phyloP scores from a whole-genome alignment of 2,113 vertebrate species.

The Amia ocellicauda region DNA sequence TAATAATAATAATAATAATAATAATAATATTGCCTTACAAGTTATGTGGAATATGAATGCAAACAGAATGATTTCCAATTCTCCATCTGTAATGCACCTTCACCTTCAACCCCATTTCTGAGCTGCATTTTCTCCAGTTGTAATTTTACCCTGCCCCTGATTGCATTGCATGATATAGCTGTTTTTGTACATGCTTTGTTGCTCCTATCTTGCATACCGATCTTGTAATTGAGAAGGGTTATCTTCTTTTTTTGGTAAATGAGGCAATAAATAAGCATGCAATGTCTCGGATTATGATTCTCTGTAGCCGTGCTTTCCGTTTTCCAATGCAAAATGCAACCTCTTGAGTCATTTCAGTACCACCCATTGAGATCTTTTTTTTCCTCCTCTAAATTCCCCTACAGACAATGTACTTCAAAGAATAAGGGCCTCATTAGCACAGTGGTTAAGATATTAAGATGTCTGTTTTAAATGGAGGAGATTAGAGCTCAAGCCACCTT shows the following conservation, averaged over 20 bases:
- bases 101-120: neutral
- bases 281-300: conserved; percentile 9
- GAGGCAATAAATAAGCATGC: conserved; percentile 22
- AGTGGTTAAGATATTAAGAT: neutral
- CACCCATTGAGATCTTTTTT: neutral
- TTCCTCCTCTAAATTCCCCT: neutral
- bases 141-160: neutral
- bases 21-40: no score
- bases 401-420: neutral
- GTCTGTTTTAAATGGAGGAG: neutral
- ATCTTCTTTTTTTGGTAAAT: conserved; percentile 15
- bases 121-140: neutral
- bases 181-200: conserved; percentile 1
- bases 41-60: neutral
- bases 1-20: no score
- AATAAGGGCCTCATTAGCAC: neutral
- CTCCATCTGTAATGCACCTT: neutral
- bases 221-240: conserved; percentile 28
- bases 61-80: neutral
- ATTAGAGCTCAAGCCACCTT: neutral
- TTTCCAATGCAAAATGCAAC: neutral
- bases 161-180: neutral
- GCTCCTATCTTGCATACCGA: neutral
- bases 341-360: neutral
- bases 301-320: neutral